Conservation (phyloP, 2,888 invertebrate genomes). For the Apamea epomidion region DNA sequence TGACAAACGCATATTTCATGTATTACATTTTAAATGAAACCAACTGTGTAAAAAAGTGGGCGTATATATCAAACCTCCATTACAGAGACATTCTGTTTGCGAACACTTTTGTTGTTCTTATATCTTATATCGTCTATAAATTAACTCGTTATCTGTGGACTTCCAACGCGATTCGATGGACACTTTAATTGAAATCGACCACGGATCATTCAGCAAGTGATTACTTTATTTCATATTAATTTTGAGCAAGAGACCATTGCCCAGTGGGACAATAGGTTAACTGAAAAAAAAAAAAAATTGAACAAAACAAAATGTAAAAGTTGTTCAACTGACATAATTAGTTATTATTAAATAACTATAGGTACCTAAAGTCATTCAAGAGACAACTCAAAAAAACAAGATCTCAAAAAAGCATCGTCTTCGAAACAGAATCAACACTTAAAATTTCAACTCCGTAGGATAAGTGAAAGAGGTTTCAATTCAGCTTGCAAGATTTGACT, state of each 20-base stretch:
- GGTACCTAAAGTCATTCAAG: neutral
- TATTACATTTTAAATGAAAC: neutral
- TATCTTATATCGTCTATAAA: conserved; percentile 23
- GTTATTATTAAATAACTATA: neutral
- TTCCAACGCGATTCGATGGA: neutral
- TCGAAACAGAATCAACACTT: neutral
- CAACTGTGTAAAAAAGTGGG: neutral
- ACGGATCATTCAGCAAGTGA: neutral
- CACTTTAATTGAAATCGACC: neutral
- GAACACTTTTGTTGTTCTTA: neutral
- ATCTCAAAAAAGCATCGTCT: neutral
- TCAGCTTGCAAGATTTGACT: too few species aligned
- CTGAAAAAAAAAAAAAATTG: too few species aligned
- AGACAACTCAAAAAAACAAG: neutral
- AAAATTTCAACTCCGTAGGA: too few species aligned
- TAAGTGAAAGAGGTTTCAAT: too few species aligned
- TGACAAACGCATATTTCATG: neutral
- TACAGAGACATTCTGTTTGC: neutral
- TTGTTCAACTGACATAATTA: neutral
- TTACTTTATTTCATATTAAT: neutral
- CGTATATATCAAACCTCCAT: neutral
- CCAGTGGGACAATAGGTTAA: too few species aligned
- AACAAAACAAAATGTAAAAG: neutral
- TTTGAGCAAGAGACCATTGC: neutral
- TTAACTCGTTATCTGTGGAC: conserved; percentile 15